Conservation (phyloP, 2,113 vertebrate species). For the Hystrix brachyura region DNA sequence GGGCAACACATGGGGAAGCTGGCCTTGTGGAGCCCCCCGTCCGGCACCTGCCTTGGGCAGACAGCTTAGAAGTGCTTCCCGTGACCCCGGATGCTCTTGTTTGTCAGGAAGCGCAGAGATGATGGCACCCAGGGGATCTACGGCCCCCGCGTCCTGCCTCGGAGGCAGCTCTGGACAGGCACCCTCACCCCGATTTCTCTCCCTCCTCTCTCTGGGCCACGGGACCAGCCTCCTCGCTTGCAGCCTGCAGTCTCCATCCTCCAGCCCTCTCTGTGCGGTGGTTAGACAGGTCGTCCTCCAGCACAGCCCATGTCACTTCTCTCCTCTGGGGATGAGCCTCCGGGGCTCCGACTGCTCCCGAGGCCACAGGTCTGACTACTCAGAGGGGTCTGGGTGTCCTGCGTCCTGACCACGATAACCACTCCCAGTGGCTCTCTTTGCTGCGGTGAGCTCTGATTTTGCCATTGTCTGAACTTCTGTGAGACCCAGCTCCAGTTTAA, state of each 20-base stretch:
- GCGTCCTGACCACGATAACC: neutral
- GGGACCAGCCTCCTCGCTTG: neutral
- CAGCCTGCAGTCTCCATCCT: too few relatives aligned
- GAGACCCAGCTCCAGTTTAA: neutral
- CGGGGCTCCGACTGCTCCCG: neutral
- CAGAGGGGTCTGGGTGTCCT: too few relatives aligned
- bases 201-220: neutral
- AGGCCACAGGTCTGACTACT: neutral
- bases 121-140: neutral
- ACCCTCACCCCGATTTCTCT: rapidly evolving
- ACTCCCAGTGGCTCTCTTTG: neutral
- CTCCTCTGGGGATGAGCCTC: neutral
- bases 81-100: too few relatives aligned
- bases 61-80: neutral
- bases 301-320: too few relatives aligned
- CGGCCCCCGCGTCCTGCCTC: neutral
- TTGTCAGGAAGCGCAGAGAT: neutral
- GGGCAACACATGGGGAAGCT: neutral
- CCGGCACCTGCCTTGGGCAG: neutral
- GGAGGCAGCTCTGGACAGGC: neutral
- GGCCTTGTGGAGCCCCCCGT: neutral
- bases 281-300: neutral
- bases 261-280: too few relatives aligned
- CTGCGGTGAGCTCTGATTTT: neutral
- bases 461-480: neutral